Conservation (phyloP, 1,140 invertebrate genomes). For the Drosophila mayri region DNA sequence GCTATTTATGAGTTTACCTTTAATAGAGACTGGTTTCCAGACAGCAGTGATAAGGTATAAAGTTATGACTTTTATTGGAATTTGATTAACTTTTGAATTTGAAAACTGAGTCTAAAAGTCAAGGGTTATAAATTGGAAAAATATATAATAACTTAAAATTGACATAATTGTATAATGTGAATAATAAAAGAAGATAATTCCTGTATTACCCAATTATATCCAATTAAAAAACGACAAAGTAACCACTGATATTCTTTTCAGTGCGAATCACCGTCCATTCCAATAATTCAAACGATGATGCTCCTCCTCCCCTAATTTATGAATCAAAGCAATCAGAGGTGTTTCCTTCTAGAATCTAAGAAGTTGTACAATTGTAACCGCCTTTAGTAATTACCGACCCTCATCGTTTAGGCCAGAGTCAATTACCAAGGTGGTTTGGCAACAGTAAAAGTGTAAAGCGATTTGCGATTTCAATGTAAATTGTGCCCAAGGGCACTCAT, state of each 20-base stretch:
- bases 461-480: constrained; percentile 64
- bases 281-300: background rate
- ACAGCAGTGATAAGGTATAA: background rate
- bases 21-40: constrained; percentile 9
- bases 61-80: background rate
- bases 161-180: background rate
- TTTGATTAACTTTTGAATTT: background rate
- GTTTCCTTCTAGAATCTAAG: background rate
- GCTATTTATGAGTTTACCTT: constrained; percentile 17
- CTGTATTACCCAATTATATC: background rate
- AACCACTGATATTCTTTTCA: background rate
- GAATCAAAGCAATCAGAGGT: constrained; percentile 24
- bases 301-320: constrained; percentile 1
- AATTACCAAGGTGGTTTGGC: constrained; percentile 61
- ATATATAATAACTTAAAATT: background rate
- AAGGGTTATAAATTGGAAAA: background rate
- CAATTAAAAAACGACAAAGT: background rate
- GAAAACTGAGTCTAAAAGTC: background rate
- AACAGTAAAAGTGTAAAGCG: constrained; percentile 29
- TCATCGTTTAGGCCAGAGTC: constrained; percentile 11
- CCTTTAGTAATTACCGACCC: constrained; percentile 22
- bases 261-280: background rate
- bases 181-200: background rate
- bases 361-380: constrained; percentile 10
- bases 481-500: constrained; percentile 31